Conservation (phyloP, 1,140 invertebrate species). For the Drosophila lacertosa region DNA sequence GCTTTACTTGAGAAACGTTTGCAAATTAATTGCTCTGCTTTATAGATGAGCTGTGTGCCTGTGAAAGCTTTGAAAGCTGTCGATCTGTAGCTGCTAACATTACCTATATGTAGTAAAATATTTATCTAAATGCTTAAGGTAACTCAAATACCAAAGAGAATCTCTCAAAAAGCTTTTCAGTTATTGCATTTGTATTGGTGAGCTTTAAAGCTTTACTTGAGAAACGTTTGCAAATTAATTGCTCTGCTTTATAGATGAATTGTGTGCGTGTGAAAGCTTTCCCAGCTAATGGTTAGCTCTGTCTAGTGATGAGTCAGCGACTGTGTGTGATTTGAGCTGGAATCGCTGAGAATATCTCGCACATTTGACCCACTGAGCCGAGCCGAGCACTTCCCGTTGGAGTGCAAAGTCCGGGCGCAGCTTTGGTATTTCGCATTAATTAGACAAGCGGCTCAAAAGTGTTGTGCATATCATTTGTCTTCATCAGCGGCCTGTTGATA, state of each 20-base stretch:
- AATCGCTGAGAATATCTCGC: conserved; percentile 23
- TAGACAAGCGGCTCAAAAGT: conserved; percentile 52
- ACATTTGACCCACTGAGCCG: conserved; percentile 57
- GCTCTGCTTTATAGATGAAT: background rate
- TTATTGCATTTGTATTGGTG: background rate
- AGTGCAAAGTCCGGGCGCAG: conserved; percentile 58
- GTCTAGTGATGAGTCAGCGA: conserved; percentile 1
- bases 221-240: too few relatives aligned
- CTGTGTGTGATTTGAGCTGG: background rate
- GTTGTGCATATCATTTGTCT: conserved; percentile 68
- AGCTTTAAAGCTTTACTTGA: background rate
- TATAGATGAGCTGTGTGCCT: background rate
- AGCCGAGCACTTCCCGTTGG: conserved; percentile 50
- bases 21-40: background rate
- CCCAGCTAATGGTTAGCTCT: background rate
- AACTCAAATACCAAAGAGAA: too few relatives aligned
- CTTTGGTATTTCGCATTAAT: conserved; percentile 71
- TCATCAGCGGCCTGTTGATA: conserved; percentile 75
- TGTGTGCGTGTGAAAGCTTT: background rate
- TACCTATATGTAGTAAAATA: too few relatives aligned
- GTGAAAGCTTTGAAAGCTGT: too few relatives aligned
- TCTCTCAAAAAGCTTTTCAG: background rate
- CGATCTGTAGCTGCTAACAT: too few relatives aligned
- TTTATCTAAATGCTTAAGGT: too few relatives aligned
- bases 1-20: background rate